These are phyloP conservation scores for Bubo blakistoni DNA, from an alignment of 2,113 vertebrate species.

Conservation along the genomic window DNA sequence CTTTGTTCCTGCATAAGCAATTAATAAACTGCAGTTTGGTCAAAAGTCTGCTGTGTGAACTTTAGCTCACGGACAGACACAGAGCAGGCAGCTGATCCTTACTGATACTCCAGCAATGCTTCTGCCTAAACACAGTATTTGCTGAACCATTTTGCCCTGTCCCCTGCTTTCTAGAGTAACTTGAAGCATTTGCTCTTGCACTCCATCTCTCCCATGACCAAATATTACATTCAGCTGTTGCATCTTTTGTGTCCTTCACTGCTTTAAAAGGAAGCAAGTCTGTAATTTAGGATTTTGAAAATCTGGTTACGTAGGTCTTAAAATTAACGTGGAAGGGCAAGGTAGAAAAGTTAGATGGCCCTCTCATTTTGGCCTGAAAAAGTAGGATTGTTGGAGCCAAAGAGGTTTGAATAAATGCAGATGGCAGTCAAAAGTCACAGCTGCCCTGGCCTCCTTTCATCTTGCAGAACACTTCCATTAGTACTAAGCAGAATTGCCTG, in stretches of 20 bases:
- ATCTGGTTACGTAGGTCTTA: not conserved
- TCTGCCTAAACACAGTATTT: accelerated
- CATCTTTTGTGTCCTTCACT: not conserved
- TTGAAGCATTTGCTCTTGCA: not conserved
- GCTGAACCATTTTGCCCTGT: not conserved
- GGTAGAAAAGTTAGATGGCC: not conserved
- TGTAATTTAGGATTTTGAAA: not conserved
- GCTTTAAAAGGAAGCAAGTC: not conserved
- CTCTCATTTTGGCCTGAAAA: not conserved
- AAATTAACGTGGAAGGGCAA: not conserved
- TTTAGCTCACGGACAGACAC: not conserved
- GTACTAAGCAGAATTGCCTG: not conserved
- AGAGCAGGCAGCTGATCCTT: not conserved
- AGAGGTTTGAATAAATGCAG: not conserved
- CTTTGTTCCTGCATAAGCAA: not conserved
- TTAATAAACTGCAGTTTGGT: not conserved
- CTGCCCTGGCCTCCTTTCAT: not conserved
- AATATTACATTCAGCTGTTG: not conserved
- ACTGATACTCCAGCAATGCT: not conserved
- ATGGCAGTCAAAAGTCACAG: not conserved
- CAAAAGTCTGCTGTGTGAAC: not conserved
- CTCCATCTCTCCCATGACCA: not conserved
- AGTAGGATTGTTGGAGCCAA: not conserved
- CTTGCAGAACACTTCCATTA: not conserved
- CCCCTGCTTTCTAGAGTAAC: not conserved